Percentiles rank a stretch among this genome's conserved stretches.
These are phyloP conservation scores for Acromyrmex charruanus DNA, from an alignment of 1,140 invertebrate species.

Conservation along the genomic window DNA sequence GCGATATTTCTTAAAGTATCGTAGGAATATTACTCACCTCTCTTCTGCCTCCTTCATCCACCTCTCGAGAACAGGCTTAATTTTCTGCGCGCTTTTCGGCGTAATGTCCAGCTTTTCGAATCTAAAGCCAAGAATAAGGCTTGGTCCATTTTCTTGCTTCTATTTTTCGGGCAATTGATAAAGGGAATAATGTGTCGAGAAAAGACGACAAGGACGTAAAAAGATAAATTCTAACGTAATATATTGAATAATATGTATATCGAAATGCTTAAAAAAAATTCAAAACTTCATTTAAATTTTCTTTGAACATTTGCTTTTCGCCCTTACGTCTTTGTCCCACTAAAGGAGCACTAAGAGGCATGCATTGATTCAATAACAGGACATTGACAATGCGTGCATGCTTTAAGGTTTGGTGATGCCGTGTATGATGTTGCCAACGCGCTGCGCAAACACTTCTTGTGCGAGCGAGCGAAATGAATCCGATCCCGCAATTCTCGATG, in stretches of 20 bases:
- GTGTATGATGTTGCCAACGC: constrained; percentile 86
- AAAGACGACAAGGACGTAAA: constrained; percentile 65
- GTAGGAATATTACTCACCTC: constrained; percentile 89
- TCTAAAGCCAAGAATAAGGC: constrained; percentile 88
- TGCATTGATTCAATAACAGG: constrained; percentile 85
- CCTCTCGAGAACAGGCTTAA: constrained; percentile 98
- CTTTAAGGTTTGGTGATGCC: constrained; percentile 86
- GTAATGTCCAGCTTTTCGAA: constrained; percentile 99
- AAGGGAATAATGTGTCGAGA: neutral
- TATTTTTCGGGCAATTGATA: constrained; percentile 14
- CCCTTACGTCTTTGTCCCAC: constrained; percentile 74
- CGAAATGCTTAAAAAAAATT: neutral
- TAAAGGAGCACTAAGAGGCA: constrained; percentile 85
- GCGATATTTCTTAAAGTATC: constrained; percentile 24
- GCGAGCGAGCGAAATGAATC: constrained; percentile 14
- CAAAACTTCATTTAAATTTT: neutral
- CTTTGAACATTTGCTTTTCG: constrained; percentile 39
- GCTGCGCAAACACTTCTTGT: constrained; percentile 58
- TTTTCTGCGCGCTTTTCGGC: constrained; percentile 99
- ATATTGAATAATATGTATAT: neutral
- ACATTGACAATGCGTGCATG: constrained; percentile 87
- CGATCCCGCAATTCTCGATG: neutral
- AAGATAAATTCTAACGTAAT: neutral
- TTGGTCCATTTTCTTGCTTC: constrained; percentile 47
- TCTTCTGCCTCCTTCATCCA: constrained; percentile 99